Base-by-base conservation (phyloP, 2,797 vertebrate species). In the Buceros bicornis region DNA sequence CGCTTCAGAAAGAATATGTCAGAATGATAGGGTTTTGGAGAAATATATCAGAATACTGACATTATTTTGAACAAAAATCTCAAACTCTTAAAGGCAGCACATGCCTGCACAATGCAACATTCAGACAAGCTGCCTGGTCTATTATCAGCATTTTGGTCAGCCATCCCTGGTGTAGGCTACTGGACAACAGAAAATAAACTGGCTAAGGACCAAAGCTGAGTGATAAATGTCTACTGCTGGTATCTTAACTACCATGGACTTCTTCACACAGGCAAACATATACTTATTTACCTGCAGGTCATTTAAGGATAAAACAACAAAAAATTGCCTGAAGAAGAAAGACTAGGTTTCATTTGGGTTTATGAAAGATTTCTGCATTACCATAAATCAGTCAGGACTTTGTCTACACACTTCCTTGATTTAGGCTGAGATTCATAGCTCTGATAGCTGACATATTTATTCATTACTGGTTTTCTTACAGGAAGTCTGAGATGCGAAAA, bases 351-450 rank as follows among this genome's bases (percentile, higher is more conserved):
- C 60, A 56, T 85, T 28, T 85, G 65, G 28, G 6, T 26, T 95
- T 67, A 74, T 61, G 71, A 85, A 92, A 90, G 84, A 67, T n/a
- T 37, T 89, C 84, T 85, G 19, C 24, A 12, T 91, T 87, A n/a
- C 42, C 31, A 51, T 40, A 82, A 64, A 77, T 85, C 56, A 78
- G 5, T 65, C 53, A 58, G n/a, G 50, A 91, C 50, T 87, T 80
- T 51, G 54, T 72, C 65, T 84, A 65, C 22, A 53, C 11, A 18
- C 13, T 73, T 57, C 45, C 12, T 74, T 78, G 33, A 42, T 84
- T 87, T 84, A 79, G 56, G n/a, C 70, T 57, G 51, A 90, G 65
- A 40, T 85, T 90, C n/a, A 64, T 10, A 74, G 43, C 3, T 1
- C 26, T 74, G 58, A 61, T 76, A 65, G 40, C 35, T 72, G 64